Conservation (phyloP, 2,113 vertebrate genomes). For the Mastomys natalensis region DNA sequence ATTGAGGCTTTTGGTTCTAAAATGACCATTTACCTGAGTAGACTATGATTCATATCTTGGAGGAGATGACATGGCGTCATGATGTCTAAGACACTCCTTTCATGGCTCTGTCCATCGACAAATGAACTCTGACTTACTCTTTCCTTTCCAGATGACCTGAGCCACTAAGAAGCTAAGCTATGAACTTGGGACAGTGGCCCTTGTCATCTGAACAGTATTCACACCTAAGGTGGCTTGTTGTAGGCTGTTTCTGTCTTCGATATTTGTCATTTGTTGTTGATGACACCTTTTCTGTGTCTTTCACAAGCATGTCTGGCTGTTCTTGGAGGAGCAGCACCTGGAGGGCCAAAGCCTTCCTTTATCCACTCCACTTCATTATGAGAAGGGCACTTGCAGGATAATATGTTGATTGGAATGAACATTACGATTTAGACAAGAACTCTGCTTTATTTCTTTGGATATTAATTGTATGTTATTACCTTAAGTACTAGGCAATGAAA, state of each 20-base stretch:
- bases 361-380: not conserved
- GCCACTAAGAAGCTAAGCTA: not conserved
- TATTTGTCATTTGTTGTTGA: not conserved
- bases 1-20: constrained; percentile 64
- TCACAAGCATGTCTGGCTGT: not conserved
- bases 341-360: not conserved
- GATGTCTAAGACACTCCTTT: constrained; percentile 68
- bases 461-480: constrained; percentile 32
- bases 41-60: constrained; percentile 78
- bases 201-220: not conserved
- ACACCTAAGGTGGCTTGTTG: not conserved
- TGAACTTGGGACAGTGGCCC: not conserved
- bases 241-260: not conserved
- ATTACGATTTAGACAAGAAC: constrained; percentile 34
- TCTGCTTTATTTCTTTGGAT: constrained; percentile 49
- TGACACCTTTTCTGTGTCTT: not conserved
- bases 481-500: constrained; percentile 61
- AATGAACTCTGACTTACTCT: not conserved
- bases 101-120: not conserved
- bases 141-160: constrained; percentile 16
- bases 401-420: not conserved
- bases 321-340: not conserved
- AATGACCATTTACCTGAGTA: constrained; percentile 72
- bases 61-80: constrained; percentile 72
- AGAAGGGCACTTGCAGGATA: constrained; percentile 19